Percentiles rank a stretch among this genome's conserved stretches.
Evolutionary conservation across 1,140 invertebrate genomes (phyloP).

Genomic region (Luehdorfia chinensis): DNA sequence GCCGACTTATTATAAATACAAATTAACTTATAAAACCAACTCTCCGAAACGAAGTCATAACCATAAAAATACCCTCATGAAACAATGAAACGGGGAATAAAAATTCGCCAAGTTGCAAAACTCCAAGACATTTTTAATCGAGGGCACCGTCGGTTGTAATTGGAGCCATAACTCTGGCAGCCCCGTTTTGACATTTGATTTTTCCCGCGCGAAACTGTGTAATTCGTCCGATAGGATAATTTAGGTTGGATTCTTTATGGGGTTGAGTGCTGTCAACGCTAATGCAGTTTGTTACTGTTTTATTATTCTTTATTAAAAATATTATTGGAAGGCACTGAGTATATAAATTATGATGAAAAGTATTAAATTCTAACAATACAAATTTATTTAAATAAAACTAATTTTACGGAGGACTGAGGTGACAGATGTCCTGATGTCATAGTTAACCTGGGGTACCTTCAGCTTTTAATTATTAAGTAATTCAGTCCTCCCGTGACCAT

Average conservation of each 20-base stretch:
- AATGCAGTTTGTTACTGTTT: conserved; percentile 26
- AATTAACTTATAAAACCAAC: conserved; percentile 30
- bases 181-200: conserved; percentile 70
- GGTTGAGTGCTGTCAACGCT: conserved; percentile 40
- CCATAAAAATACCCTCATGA: conserved; percentile 37
- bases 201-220: conserved; percentile 55
- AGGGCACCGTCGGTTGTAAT: conserved; percentile 52
- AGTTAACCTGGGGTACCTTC: too few species aligned
- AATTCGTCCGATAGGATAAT: conserved; percentile 52
- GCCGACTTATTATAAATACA: too few species aligned
- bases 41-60: conserved; percentile 31
- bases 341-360: too few species aligned
- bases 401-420: too few species aligned
- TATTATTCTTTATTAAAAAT: too few species aligned
- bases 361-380: too few species aligned
- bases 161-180: conserved; percentile 68
- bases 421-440: too few species aligned
- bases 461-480: too few species aligned
- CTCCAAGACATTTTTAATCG: conserved; percentile 68
- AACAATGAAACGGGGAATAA: conserved; percentile 41
- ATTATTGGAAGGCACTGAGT: too few species aligned
- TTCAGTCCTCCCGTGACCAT: too few species aligned
- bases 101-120: conserved; percentile 47
- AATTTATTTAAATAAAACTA: too few species aligned
- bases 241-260: conserved; percentile 40